These are phyloP conservation scores for Drosophila leontia DNA, from an alignment of 1,140 invertebrate genomes.

Conservation along the genomic window DNA sequence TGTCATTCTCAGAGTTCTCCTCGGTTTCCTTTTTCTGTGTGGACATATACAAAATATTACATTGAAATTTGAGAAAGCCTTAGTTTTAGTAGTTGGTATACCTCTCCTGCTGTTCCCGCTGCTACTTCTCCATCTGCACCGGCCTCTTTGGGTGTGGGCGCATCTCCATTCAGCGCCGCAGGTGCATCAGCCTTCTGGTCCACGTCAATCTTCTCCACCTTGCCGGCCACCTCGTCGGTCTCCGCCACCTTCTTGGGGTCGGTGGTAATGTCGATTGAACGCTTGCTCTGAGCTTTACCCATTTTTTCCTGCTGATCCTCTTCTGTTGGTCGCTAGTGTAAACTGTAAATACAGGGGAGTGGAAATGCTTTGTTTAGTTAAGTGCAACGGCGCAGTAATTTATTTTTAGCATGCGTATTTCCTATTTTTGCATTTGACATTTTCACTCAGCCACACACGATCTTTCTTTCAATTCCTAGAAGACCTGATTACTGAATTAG, in stretches of 20 bases:
- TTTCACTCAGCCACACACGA: constrained; percentile 26
- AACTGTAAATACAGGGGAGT: constrained; percentile 27
- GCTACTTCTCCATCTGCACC: constrained; percentile 57
- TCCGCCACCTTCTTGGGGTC: constrained; percentile 90
- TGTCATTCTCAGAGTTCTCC: constrained; percentile 88
- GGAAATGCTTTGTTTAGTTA: constrained; percentile 22
- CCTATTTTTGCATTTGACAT: constrained; percentile 79
- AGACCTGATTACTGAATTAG: constrained; percentile 33
- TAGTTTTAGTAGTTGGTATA: constrained; percentile 17
- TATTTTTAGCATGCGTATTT: constrained; percentile 43
- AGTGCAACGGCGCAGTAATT: constrained; percentile 18
- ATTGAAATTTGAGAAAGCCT: background rate
- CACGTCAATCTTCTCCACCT: constrained; percentile 91
- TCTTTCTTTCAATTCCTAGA: constrained; percentile 4
- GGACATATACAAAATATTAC: background rate
- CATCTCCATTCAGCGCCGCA: constrained; percentile 89
- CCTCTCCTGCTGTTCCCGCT: constrained; percentile 65
- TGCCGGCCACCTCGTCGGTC: constrained; percentile 88
- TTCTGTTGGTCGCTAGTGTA: constrained; percentile 66
- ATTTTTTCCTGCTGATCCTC: constrained; percentile 86
- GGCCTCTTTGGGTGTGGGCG: constrained; percentile 87
- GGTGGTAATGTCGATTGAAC: constrained; percentile 93
- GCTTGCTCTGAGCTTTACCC: constrained; percentile 93
- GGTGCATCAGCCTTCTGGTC: constrained; percentile 86
- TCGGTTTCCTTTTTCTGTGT: constrained; percentile 88